Conservation (phyloP, 2,797 vertebrate species). For the Hephaestus fuliginosus region DNA sequence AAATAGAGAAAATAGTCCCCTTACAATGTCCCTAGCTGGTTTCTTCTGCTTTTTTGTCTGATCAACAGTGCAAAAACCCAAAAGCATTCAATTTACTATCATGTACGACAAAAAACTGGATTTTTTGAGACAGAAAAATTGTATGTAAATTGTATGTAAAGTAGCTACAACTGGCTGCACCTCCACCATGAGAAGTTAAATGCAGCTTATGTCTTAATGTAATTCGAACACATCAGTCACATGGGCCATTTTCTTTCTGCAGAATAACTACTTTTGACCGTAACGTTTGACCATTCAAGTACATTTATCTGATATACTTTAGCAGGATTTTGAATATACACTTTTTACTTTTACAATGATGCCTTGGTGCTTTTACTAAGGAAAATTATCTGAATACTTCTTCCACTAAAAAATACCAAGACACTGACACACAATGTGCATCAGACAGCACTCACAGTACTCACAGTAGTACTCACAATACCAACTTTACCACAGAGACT, state of each 20-base stretch:
- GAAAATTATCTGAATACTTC: neutral
- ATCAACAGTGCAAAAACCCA: too few relatives aligned
- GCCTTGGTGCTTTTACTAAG: constrained; percentile 5
- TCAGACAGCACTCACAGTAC: neutral
- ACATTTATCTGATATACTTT: neutral
- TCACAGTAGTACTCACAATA: neutral
- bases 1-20: neutral
- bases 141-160: neutral
- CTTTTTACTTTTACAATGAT: neutral
- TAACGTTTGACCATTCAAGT: neutral
- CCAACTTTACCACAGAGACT: constrained; percentile 23
- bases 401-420: neutral
- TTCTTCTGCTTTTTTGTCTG: neutral
- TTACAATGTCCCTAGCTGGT: neutral
- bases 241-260: neutral
- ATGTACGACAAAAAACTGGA: neutral
- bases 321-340: neutral
- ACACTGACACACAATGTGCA: constrained; percentile 31
- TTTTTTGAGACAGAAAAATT: neutral
- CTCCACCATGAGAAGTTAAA: neutral
- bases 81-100: neutral
- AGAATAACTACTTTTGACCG: neutral
- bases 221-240: neutral
- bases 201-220: too few relatives aligned
- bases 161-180: neutral